These are phyloP conservation scores for Machaerirhynchus nigripectus DNA, from an alignment of 2,113 vertebrate genomes.

Conservation along the genomic window DNA sequence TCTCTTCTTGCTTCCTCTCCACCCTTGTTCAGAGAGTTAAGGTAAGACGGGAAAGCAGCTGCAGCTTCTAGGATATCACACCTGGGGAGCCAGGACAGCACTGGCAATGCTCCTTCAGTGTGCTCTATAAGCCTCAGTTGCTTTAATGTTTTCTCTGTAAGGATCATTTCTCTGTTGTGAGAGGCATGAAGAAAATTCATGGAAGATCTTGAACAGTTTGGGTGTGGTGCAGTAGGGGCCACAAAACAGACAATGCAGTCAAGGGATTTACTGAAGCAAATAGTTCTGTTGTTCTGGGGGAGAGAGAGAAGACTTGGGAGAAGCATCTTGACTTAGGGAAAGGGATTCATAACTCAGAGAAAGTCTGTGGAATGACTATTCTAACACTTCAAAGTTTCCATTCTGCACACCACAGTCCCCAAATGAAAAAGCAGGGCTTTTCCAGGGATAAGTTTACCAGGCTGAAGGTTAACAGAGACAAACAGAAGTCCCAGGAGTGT, in stretches of 20 bases:
- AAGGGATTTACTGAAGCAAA: not conserved
- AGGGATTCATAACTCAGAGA: not conserved
- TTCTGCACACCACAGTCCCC: not conserved
- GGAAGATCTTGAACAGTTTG: not conserved
- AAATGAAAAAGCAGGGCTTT: not conserved
- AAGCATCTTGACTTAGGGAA: not conserved
- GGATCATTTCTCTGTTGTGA: not conserved
- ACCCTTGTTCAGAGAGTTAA: not conserved
- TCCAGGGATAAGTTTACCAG: not conserved
- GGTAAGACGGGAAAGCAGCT: not conserved
- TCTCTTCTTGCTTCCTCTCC: constrained; percentile 11
- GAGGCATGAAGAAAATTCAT: not conserved
- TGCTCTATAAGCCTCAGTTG: not conserved
- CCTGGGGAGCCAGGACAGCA: not conserved
- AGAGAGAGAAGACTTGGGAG: not conserved
- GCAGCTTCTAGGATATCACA: not conserved
- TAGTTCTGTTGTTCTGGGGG: not conserved
- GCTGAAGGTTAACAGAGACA: not conserved
- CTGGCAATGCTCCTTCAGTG: not conserved
- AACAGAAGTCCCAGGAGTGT: not conserved
- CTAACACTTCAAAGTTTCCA: not conserved
- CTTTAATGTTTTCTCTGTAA: not conserved
- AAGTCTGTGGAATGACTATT: not conserved
- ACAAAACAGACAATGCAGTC: not conserved
- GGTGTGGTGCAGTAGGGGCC: not conserved